Evolutionary conservation across 1,140 invertebrate species (phyloP), one percentile per base, ranked within the genome.

Genomic region (Phymorhynchus buccinoides): DNA sequence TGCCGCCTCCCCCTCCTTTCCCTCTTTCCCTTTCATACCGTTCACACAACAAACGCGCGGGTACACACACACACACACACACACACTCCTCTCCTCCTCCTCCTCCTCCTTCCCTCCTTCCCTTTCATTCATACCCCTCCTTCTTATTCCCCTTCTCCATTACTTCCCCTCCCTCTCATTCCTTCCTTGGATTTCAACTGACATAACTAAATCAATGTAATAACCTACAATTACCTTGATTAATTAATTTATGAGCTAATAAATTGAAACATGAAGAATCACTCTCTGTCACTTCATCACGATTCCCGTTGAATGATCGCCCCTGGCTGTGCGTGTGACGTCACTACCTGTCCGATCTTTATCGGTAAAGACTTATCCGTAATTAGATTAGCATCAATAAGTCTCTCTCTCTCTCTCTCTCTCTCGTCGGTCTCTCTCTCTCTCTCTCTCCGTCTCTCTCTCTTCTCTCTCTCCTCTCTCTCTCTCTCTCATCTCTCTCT

Each of bases 221-320:
- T n/a, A n/a, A n/a, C n/a, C n/a, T n/a, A n/a, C n/a, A n/a, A n/a
- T n/a, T n/a, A n/a, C n/a, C n/a, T n/a, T n/a, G n/a, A n/a, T n/a
- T n/a, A n/a, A n/a, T n/a, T n/a, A n/a, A n/a, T n/a, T n/a, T 12
- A 71, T 12, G 18, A 12, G 6, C 30, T 6, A 12, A 3, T 6
- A 35, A 71, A 66, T 71, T 35, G 30, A 71, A 35, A 71, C 68
- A 37, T 32, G 68, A 71, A 71, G 68, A 32, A 71, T 35, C 68
- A 71, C 9, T 4, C 30, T 71, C 30, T 22, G 30, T 71, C 68
- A 37, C 30, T 4, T 14, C 30, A 35, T 71, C 68, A 32, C 30
- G n/a, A 35, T 35, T 35, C 35, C 35, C 68, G 35, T 27, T 9
- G n/a, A 35, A 6, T 35, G 30, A 0, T 71, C 30, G 3, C 30